A percentile compares a stretch with the other conserved stretches of the same genome.
These are phyloP conservation scores for Baronia brevicornis DNA, from an alignment of 2,888 invertebrate genomes.

Conservation along the genomic window DNA sequence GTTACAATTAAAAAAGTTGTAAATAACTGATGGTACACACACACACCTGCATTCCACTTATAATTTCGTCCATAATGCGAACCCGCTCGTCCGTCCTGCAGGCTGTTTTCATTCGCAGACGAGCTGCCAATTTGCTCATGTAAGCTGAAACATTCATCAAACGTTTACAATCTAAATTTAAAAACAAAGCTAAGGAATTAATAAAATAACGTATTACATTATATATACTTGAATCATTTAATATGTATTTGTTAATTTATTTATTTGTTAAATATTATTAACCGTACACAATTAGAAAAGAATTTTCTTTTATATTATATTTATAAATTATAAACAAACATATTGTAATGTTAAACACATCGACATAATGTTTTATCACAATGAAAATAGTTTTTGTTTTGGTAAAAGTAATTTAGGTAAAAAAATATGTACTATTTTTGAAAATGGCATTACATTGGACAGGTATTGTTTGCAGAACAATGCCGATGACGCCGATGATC, in stretches of 20 bases:
- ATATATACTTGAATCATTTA: too few species aligned
- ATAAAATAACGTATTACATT: too few species aligned
- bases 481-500: conserved; percentile 84
- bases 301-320: not conserved
- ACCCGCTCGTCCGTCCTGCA: conserved; percentile 91
- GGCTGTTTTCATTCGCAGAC: conserved; percentile 86
- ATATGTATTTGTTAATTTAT: not conserved
- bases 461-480: conserved; percentile 87
- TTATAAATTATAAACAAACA: not conserved
- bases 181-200: too few species aligned
- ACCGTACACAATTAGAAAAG: too few species aligned
- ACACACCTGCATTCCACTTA: conserved; percentile 93
- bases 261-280: too few species aligned
- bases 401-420: not conserved
- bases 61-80: conserved; percentile 95
- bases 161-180: too few species aligned
- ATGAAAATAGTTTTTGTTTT: too few species aligned
- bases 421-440: conserved; percentile 1
- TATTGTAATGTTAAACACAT: too few species aligned
- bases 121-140: conserved; percentile 78
- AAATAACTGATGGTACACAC: conserved; percentile 39
- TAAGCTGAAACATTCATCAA: conserved; percentile 60
- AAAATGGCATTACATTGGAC: conserved; percentile 80
- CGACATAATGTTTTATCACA: too few species aligned
- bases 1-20: too few species aligned